Percentiles rank a stretch among this genome's conserved stretches.
Conservation (phyloP, 2,888 invertebrate species). For the Andrena marginata region DNA sequence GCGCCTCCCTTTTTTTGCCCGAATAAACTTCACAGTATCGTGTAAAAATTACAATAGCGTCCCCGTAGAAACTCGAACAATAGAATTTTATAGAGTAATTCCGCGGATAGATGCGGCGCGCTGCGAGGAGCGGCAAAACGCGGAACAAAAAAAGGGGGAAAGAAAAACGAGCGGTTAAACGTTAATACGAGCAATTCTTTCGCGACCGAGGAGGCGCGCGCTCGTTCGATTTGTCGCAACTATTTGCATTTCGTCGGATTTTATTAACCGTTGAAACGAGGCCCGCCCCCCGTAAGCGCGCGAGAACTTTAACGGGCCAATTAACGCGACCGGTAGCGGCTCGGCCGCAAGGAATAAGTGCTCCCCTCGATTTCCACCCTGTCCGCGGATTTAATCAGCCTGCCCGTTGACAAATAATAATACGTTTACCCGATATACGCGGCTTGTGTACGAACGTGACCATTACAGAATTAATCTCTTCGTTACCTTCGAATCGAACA, state of each 20-base stretch:
- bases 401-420: conserved; percentile 50
- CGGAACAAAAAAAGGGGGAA: neutral
- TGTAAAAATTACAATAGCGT: conserved; percentile 28
- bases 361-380: neutral
- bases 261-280: conserved; percentile 40
- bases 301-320: conserved; percentile 55
- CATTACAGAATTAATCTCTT: conserved; percentile 33
- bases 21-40: conserved; percentile 28
- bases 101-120: neutral
- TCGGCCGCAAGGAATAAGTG: conserved; percentile 51
- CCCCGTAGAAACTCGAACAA: conserved; percentile 40
- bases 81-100: conserved; percentile 51
- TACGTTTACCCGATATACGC: conserved; percentile 6
- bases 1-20: neutral
- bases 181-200: conserved; percentile 42
- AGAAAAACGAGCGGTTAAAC: conserved; percentile 8
- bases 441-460: neutral
- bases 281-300: neutral
- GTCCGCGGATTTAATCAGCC: conserved; percentile 56
- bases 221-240: conserved; percentile 40
- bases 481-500: conserved; percentile 16
- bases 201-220: conserved; percentile 8
- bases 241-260: conserved; percentile 38
- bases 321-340: conserved; percentile 50
- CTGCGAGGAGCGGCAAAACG: no score